Percentiles rank a stretch among this genome's conserved stretches.
These are phyloP conservation scores for Netta rufina DNA, from an alignment of 2,797 vertebrate species.

Conservation along the genomic window DNA sequence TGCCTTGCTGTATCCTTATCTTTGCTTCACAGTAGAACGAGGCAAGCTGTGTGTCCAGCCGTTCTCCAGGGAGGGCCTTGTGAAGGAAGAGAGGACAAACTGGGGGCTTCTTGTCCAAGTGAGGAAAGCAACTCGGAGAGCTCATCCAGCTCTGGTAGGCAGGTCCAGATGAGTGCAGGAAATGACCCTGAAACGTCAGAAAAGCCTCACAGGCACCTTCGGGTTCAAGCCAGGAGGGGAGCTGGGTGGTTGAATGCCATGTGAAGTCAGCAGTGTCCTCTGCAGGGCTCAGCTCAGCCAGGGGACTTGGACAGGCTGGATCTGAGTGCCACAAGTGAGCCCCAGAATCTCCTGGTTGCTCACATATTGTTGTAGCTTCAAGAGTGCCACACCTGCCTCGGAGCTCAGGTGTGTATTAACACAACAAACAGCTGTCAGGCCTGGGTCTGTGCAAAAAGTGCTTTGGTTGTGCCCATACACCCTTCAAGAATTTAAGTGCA, in stretches of 20 bases:
- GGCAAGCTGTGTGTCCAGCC: neutral
- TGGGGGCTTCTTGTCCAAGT: neutral
- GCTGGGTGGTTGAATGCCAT: neutral
- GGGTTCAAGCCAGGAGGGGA: neutral
- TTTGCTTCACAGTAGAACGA: neutral
- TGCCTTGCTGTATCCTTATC: neutral
- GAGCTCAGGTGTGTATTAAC: rapidly evolving
- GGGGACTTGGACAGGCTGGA: neutral
- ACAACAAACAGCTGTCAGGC: neutral
- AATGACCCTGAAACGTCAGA: neutral
- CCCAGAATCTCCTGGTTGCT: neutral
- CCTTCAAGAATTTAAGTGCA: neutral
- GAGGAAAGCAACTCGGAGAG: neutral
- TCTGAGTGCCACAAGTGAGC: neutral
- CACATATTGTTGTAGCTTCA: neutral
- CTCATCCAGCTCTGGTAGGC: neutral
- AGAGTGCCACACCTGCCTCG: neutral
- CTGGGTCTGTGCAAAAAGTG: neutral
- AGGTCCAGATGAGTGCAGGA: neutral
- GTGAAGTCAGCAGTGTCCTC: neutral
- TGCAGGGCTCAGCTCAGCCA: neutral
- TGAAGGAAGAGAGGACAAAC: neutral
- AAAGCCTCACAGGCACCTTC: neutral
- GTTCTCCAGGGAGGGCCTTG: neutral
- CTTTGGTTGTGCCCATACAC: neutral